Percentiles rank a stretch among this genome's conserved stretches.
phyloP scores from a whole-genome alignment of 2,888 invertebrate species.

The Esperia sulphurella region DNA sequence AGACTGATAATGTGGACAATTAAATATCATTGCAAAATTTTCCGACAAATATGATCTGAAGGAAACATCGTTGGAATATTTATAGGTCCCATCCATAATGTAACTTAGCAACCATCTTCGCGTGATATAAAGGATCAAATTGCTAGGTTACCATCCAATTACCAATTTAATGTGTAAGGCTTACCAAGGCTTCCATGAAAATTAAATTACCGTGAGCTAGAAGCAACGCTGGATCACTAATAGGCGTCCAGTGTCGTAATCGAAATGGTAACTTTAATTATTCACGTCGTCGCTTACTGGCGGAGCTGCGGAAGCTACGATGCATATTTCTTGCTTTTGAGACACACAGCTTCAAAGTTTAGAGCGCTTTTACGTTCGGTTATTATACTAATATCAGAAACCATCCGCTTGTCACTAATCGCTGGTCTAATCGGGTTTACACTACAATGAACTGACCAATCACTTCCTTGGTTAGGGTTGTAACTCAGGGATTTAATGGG shows the following conservation, averaged over 20 bases:
- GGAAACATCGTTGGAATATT: no score
- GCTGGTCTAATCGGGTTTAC: no score
- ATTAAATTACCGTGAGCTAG: background rate
- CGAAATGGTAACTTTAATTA: constrained; percentile 26
- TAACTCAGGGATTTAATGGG: no score
- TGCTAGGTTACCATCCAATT: background rate
- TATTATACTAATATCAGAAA: no score
- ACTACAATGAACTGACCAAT: no score
- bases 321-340: constrained; percentile 12
- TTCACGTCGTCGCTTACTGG: constrained; percentile 19
- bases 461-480: no score
- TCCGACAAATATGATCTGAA: no score
- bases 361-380: background rate
- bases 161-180: background rate
- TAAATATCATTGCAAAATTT: no score
- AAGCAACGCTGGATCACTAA: constrained; percentile 3
- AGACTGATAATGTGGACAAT: no score
- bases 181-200: background rate
- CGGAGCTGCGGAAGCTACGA: constrained; percentile 16
- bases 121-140: background rate
- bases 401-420: no score
- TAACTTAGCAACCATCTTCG: background rate
- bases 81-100: background rate
- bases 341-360: background rate
- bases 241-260: constrained; percentile 14